These are phyloP conservation scores for Clupea harengus DNA, from an alignment of 2,113 vertebrate genomes.

Conservation along the genomic window DNA sequence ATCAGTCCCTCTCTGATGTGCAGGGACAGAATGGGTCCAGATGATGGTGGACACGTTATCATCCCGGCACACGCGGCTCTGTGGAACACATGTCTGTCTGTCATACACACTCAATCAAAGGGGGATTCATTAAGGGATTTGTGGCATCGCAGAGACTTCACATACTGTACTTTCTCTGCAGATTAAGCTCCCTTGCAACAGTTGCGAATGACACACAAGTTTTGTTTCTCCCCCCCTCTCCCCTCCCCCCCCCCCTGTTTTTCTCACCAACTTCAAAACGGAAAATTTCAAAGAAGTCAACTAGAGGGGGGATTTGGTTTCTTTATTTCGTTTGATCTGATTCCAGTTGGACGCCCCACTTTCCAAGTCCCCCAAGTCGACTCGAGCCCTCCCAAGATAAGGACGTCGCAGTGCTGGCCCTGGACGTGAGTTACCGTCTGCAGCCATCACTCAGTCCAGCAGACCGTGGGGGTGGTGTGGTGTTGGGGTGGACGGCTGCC, in stretches of 20 bases:
- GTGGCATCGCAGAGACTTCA: neutral
- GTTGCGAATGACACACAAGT: constrained; percentile 13
- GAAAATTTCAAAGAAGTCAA: constrained; percentile 12
- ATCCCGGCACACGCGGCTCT: neutral
- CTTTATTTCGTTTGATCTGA: constrained; percentile 18
- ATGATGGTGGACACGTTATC: neutral
- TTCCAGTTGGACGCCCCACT: constrained; percentile 22
- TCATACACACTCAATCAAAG: neutral
- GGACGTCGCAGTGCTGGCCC: neutral
- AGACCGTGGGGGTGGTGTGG: neutral
- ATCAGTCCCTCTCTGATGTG: neutral
- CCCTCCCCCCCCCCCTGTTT: neutral
- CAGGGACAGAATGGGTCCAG: neutral
- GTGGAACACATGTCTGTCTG: neutral
- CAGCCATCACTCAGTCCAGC: neutral
- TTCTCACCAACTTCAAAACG: constrained; percentile 8
- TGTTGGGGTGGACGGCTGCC: neutral
- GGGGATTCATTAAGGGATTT: neutral
- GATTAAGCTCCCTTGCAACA: neutral
- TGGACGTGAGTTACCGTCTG: neutral
- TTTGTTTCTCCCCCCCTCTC: neutral
- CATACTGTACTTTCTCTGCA: neutral
- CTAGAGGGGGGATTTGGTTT: constrained; percentile 12
- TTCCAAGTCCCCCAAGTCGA: constrained; percentile 6
- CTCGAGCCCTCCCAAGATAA: constrained; percentile 9